Base-by-base conservation (phyloP, 37 sponge, comb jelly and placozoan species). In the Lycopodina hypogea region DNA sequence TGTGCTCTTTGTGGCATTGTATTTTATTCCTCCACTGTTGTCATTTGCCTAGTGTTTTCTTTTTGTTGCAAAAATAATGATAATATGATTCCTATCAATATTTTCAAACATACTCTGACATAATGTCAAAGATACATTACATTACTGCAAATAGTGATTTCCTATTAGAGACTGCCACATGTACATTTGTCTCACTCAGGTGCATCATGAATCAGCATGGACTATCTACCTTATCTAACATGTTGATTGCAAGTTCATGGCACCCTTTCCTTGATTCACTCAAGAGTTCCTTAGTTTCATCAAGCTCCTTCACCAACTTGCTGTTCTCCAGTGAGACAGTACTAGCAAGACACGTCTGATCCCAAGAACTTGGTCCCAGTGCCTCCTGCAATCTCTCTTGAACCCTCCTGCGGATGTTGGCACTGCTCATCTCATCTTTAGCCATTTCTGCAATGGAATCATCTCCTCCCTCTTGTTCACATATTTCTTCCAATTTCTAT, bases 101-200 rank as follows among this genome's bases (percentile, higher is more conserved):
- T n/a, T n/a, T n/a, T n/a, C n/a, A n/a, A n/a, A n/a, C n/a, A n/a
- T n/a, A n/a, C n/a, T n/a, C n/a, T n/a, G n/a, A n/a, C n/a, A n/a
- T n/a, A n/a, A n/a, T n/a, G n/a, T n/a, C n/a, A n/a, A n/a, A n/a
- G n/a, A n/a, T n/a, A n/a, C n/a, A n/a, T n/a, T n/a, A n/a, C n/a
- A n/a, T n/a, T n/a, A n/a, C n/a, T n/a, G n/a, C n/a, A n/a, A n/a
- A n/a, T n/a, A n/a, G n/a, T n/a, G n/a, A n/a, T n/a, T n/a, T 82
- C 82, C 71, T 85, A 11, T 62, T 70, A 28, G 74, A 80, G 41
- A 85, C 85, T n/a, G 81, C 79, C n/a, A 87, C 48, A 76, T 86
- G 83, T 29, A n/a, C n/a, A n/a, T n/a, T n/a, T n/a, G n/a, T n/a
- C n/a, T n/a, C n/a, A n/a, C n/a, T n/a, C n/a, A n/a, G n/a, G n/a